Evolutionary conservation across 2,113 vertebrate genomes (phyloP).

Genomic region (Suricata suricatta): DNA sequence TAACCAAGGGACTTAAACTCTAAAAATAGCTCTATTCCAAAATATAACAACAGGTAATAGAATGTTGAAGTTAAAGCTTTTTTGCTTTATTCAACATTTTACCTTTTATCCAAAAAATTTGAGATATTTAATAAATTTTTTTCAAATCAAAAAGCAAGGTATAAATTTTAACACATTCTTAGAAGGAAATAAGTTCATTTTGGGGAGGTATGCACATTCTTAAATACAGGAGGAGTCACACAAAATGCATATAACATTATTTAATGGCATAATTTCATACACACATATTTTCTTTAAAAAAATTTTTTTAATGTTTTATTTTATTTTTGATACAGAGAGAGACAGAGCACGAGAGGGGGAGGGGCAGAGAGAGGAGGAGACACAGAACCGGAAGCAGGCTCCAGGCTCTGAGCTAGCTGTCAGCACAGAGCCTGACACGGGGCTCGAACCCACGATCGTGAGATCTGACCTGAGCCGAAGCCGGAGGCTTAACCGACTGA

Average conservation of each 20-base stretch:
- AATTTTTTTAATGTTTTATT: too few species aligned
- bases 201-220: neutral
- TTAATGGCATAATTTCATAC: neutral
- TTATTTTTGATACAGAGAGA: too few species aligned
- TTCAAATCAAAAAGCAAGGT: neutral
- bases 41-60: neutral
- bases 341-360: too few species aligned
- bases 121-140: neutral
- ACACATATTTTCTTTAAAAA: neutral
- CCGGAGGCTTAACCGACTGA: too few species aligned
- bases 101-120: neutral
- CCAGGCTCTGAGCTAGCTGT: too few species aligned
- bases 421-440: too few species aligned
- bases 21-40: neutral
- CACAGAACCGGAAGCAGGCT: too few species aligned
- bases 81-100: neutral
- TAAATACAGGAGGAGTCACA: neutral
- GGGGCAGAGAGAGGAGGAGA: too few species aligned
- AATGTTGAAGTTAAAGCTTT: neutral
- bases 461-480: too few species aligned
- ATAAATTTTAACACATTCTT: neutral
- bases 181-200: neutral
- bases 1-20: slow-evolving; percentile 1
- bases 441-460: too few species aligned
- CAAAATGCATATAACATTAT: neutral